Base-by-base conservation (phyloP, 2,113 vertebrate genomes). In the Pongo pygmaeus region DNA sequence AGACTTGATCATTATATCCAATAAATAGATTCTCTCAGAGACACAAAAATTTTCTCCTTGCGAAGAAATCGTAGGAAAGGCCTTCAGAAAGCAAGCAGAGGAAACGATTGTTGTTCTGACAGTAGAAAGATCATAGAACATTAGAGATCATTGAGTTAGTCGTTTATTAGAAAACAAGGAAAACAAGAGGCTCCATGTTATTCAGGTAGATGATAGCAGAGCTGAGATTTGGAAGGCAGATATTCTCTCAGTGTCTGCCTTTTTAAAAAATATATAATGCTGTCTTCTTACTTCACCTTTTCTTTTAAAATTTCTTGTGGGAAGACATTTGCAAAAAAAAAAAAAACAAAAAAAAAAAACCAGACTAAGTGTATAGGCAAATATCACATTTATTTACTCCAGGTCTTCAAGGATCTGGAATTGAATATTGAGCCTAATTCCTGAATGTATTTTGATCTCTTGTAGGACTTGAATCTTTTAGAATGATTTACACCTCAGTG, bases 271-370 rank as follows among this genome's bases (percentile, higher is more conserved):
- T 96, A 89, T 12, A 61, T n/a, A 7, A 52, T 91, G 22, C 6
- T 96, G n/a, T 78, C 48, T 91, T 94, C 22, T 69, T 93, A 11
- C 13, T 2, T 20, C 20, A 59, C 6, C 7, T 85, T 88, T 75
- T 12, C 1, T 50, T 69, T 74, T 87, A 64, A 13, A 27, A 27
- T 90, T 95, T 94, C 9, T 87, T 87, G 4, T 78, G 38, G 50
- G 35, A 6, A 93, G 74, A 86, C 69, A 84, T 50, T 96, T 89
- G 43, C 35, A 86, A 94, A 87, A 64, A 64, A 30, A 69, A 94
- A 85, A 80, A 87, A 64, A 64, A 30, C 61, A 94, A 85, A 80
- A 86, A 94, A 80, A 86, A 94, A 30, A 69, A 94, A 85, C 77
- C 9, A 84, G 40, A 80, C 67, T 55, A 38, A 84, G 6, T 77